phyloP scores from a whole-genome alignment of 2,797 vertebrate species.

The Pseudochirops corinnae region DNA sequence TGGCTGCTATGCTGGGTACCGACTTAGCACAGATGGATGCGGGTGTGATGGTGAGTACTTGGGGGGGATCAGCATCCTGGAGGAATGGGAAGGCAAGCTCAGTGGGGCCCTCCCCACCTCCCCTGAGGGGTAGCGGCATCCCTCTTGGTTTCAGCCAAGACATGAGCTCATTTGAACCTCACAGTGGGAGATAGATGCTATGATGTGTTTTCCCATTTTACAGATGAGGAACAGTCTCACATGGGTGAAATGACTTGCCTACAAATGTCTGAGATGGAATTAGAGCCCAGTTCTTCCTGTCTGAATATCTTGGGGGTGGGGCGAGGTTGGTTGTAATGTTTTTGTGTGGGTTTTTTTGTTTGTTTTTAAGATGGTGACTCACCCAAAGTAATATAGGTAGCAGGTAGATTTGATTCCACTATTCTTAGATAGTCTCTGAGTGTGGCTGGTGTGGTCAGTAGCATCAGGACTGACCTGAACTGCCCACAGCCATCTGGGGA shows the following conservation, averaged over 20 bases:
- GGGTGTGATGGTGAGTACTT: constrained; percentile 91
- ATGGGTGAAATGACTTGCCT: neutral
- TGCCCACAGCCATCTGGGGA: neutral
- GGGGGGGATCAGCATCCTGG: neutral
- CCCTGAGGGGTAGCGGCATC: no score
- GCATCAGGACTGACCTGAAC: no score
- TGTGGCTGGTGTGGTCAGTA: neutral
- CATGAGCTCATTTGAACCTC: neutral
- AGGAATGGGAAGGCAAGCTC: neutral
- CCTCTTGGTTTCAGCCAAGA: neutral
- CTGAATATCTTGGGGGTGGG: neutral
- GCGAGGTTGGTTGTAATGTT: neutral
- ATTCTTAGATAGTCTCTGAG: neutral
- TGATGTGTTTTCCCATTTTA: neutral
- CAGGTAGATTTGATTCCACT: neutral
- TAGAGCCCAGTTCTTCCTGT: neutral
- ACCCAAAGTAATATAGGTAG: neutral
- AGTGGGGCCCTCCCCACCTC: neutral
- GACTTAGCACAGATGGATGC: constrained; percentile 90
- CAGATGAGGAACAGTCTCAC: neutral
- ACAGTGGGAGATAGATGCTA: neutral
- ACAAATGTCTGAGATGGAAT: neutral
- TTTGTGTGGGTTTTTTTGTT: neutral
- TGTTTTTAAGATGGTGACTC: neutral
- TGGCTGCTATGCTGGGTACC: constrained; percentile 93